Evolutionary conservation across 2,888 invertebrate species (phyloP), one percentile per base, ranked within the genome.

Genomic region (Amphipoea oculea): DNA sequence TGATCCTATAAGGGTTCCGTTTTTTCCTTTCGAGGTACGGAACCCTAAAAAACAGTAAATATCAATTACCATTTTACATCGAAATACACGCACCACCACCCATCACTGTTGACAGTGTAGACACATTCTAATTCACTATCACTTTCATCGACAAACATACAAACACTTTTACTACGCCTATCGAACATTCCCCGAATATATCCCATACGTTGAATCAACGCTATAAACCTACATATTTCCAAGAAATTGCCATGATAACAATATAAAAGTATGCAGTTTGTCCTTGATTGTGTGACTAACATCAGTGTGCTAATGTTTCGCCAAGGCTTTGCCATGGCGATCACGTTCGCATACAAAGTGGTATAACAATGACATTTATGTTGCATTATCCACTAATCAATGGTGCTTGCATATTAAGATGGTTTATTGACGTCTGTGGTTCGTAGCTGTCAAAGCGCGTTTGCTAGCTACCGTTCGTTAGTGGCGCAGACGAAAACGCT

Each of bases 291-390:
- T 71, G 73, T 90, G 90, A 90, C 73, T 90, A 90, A 90, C 82
- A 74, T 81, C 73, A 0, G 2, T 17, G 62, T 54, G 66, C 14
- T 48, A 68, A 84, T 78, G 54, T 60, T 62, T 84, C 7, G 36
- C n/a, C 54, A 29, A 54, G 67, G 48, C 48, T 76, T 88, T 80
- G 75, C 54, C 73, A 90, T 88, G 88, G 73, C 29, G 78, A 79
- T 89, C 92, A 92, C 91, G 92, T 90, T 83, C 79, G 79, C 81
- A 83, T 81, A 90, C 91, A 91, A 88, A 89, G 89, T 86, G 87
- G 84, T 86, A 88, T 79, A 92, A 93, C 92, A 93, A 93, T 93
- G 89, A 89, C 89, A 91, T 91, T 90, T 86, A 89, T 87, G 85
- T 88, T 89, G 87, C 88, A 92, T 92, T 91, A 90, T 88, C 87